A percentile compares a stretch with the other conserved stretches of the same genome.
phyloP scores from a whole-genome alignment of 2,797 vertebrate genomes.

The Pseudochirops corinnae region DNA sequence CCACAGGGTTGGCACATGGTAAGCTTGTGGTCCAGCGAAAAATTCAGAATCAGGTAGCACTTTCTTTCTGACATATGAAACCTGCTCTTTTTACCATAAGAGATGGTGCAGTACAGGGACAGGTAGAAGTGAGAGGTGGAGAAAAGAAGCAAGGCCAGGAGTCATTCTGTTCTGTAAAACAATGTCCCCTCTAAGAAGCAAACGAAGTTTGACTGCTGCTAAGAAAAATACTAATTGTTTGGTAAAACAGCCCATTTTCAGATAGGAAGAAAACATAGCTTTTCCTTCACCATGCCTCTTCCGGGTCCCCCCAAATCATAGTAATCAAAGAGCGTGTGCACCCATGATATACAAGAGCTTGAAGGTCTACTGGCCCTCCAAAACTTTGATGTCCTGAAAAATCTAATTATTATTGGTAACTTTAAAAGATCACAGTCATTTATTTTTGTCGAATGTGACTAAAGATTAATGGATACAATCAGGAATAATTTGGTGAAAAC shows the following conservation, averaged over 20 bases:
- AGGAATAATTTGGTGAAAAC: conserved; percentile 86
- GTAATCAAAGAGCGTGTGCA: conserved; percentile 50
- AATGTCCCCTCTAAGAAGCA: conserved; percentile 60
- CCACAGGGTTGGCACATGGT: not conserved
- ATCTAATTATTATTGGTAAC: conserved; percentile 85
- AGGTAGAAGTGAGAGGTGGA: not conserved
- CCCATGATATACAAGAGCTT: conserved; percentile 64
- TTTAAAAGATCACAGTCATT: conserved; percentile 89
- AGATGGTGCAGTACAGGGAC: not conserved
- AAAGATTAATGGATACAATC: conserved; percentile 89
- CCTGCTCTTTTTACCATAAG: not conserved
- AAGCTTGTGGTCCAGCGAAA: not conserved
- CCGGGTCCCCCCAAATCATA: conserved; percentile 46
- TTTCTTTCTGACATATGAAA: not conserved
- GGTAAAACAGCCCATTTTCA: conserved; percentile 46
- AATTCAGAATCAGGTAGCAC: not conserved
- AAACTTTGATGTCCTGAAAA: conserved; percentile 85
- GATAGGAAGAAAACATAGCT: conserved; percentile 36
- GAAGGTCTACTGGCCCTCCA: conserved; percentile 65
- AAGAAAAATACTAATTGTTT: conserved; percentile 49
- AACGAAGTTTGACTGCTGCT: conserved; percentile 51
- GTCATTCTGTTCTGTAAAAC: conserved; percentile 54
- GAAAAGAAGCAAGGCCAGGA: not conserved
- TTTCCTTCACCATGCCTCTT: not conserved
- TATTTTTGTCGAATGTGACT: conserved; percentile 87